A percentile compares a stretch with the other conserved stretches of the same genome.
phyloP scores from a whole-genome alignment of 2,888 invertebrate genomes.

The Gastracanthus pulcherrimus region DNA sequence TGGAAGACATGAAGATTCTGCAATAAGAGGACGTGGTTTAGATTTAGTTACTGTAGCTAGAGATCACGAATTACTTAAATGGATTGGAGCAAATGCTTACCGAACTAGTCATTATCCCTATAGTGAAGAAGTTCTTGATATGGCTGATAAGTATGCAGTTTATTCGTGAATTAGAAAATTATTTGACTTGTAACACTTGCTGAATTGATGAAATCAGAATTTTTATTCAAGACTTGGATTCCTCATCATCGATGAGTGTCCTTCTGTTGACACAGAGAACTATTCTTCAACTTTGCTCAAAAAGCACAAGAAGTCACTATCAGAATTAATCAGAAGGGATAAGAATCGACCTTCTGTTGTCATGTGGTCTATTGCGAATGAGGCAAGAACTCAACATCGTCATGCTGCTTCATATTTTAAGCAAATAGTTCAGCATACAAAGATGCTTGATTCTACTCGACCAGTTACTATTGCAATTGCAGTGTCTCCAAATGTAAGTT shows the following conservation, averaged over 20 bases:
- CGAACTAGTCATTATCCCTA: conserved; percentile 99
- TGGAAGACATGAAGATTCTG: conserved; percentile 96
- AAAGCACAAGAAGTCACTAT: conserved; percentile 91
- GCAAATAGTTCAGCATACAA: conserved; percentile 87
- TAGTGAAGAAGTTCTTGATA: conserved; percentile 96
- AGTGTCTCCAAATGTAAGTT: conserved; percentile 80
- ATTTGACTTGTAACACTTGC: neutral
- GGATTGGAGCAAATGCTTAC: conserved; percentile 97
- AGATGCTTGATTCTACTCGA: conserved; percentile 87
- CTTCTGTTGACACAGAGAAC: conserved; percentile 93
- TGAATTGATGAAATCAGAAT: conserved; percentile 31
- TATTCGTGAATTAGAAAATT: neutral
- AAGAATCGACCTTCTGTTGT: conserved; percentile 97
- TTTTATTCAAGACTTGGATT: conserved; percentile 78
- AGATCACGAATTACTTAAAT: conserved; percentile 95
- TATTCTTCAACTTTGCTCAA: conserved; percentile 85
- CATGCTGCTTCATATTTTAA: conserved; percentile 89
- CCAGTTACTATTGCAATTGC: conserved; percentile 92
- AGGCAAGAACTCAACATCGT: conserved; percentile 86
- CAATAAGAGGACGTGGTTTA: conserved; percentile 96
- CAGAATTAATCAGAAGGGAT: conserved; percentile 92
- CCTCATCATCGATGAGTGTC: conserved; percentile 94
- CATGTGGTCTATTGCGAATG: conserved; percentile 98
- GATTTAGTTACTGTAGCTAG: conserved; percentile 92
- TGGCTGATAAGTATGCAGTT: conserved; percentile 84